These are phyloP conservation scores for Agrochola litura DNA, from an alignment of 2,888 invertebrate genomes.

Conservation along the genomic window DNA sequence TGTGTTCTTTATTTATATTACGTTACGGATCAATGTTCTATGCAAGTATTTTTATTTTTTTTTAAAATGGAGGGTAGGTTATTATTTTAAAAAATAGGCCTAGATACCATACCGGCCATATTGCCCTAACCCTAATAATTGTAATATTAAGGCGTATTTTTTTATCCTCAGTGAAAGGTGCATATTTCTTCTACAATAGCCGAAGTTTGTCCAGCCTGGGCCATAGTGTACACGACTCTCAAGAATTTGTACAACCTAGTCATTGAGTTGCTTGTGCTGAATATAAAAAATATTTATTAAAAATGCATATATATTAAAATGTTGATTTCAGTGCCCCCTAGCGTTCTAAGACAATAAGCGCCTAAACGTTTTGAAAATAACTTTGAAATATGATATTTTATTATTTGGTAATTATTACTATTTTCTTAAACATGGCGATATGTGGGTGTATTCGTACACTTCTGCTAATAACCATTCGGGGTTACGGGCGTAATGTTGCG, in stretches of 20 bases:
- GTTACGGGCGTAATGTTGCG: neutral
- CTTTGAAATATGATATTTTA: constrained; percentile 6
- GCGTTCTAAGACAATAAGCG: constrained; percentile 53
- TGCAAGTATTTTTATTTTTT: too few species aligned
- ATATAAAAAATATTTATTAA: constrained; percentile 15
- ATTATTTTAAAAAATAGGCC: too few species aligned
- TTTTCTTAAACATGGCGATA: neutral
- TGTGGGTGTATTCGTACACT: neutral
- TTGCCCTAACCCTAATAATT: too few species aligned
- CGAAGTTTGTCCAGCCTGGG: neutral
- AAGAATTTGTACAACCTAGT: constrained; percentile 52
- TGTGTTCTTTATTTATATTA: too few species aligned
- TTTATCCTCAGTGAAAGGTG: neutral
- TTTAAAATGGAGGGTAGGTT: too few species aligned
- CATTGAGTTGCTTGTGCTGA: constrained; percentile 57
- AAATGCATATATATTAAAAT: constrained; percentile 12
- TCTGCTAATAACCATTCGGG: neutral
- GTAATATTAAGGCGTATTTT: too few species aligned
- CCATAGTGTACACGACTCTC: constrained; percentile 28
- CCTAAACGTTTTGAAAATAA: constrained; percentile 7
- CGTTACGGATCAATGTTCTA: too few species aligned
- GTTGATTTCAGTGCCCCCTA: constrained; percentile 43
- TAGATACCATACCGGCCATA: too few species aligned
- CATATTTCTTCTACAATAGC: neutral
- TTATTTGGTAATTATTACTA: neutral